Evolutionary conservation across 1,140 invertebrate species (phyloP).

Genomic region (Anoplolepis gracilipes): DNA sequence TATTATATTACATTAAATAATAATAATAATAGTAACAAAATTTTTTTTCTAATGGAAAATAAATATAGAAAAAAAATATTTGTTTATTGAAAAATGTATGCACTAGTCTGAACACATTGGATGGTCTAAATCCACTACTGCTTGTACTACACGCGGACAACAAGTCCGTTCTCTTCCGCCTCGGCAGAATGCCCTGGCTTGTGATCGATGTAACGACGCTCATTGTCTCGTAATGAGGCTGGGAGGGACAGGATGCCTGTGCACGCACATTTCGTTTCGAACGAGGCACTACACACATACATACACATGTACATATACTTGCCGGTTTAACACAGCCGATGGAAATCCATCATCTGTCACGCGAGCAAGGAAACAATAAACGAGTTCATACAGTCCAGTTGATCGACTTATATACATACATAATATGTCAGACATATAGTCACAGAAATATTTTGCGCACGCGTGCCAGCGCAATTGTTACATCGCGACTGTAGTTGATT

Average conservation of each 20-base stretch:
- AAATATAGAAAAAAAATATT: too few relatives aligned
- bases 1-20: too few relatives aligned
- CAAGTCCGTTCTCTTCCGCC: slow-evolving; percentile 66
- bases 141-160: slow-evolving; percentile 36
- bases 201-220: slow-evolving; percentile 82
- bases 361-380: slow-evolving; percentile 27
- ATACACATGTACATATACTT: not conserved
- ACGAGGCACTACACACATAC: not conserved
- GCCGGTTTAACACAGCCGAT: slow-evolving; percentile 42
- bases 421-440: not conserved
- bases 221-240: slow-evolving; percentile 83
- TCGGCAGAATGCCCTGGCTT: slow-evolving; percentile 55
- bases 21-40: too few relatives aligned
- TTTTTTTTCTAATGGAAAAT: too few relatives aligned
- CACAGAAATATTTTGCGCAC: slow-evolving; percentile 12
- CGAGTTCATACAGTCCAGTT: not conserved
- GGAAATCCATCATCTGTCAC: slow-evolving; percentile 42
- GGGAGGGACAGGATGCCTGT: slow-evolving; percentile 83
- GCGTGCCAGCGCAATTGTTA: slow-evolving; percentile 2
- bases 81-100: too few relatives aligned
- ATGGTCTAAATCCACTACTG: slow-evolving; percentile 36
- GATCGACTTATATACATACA: not conserved
- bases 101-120: not conserved
- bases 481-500: slow-evolving; percentile 2
- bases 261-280: slow-evolving; percentile 46